Conservation (phyloP, 2,113 vertebrate genomes). For the Tretioscincus oriximinensis region DNA sequence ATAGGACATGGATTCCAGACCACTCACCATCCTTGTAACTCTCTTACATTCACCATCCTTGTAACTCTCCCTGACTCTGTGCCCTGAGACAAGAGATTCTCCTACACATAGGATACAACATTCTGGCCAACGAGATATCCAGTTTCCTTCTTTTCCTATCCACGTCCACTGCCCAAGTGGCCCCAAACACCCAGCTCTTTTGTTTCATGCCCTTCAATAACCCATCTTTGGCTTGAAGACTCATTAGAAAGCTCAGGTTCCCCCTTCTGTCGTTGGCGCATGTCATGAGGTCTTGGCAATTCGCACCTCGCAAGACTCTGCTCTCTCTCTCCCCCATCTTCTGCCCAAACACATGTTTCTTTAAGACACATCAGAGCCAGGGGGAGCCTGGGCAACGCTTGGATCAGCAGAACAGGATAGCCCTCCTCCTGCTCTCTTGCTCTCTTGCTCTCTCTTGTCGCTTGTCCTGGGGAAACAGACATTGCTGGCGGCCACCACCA, state of each 20-base stretch:
- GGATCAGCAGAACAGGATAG: conserved; percentile 37
- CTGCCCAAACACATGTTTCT: conserved; percentile 5
- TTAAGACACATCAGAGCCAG: conserved; percentile 12
- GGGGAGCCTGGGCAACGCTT: neutral
- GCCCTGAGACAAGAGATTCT: neutral
- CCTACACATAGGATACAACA: neutral
- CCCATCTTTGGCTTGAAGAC: neutral
- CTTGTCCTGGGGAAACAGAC: conserved; percentile 8
- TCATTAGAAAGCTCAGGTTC: neutral
- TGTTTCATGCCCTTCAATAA: neutral
- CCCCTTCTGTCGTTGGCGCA: neutral
- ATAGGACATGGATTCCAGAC: too few relatives aligned
- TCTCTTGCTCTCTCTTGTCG: neutral
- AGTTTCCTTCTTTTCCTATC: neutral
- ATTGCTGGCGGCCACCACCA: neutral
- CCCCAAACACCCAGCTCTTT: neutral
- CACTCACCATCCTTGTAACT: too few relatives aligned
- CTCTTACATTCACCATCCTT: too few relatives aligned
- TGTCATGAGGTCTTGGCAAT: conserved; percentile 4
- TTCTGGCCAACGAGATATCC: neutral
- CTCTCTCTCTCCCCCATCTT: conserved; percentile 2
- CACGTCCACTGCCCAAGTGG: neutral
- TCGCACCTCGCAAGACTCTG: conserved; percentile 13
- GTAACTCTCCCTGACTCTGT: neutral
- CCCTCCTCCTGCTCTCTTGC: too few relatives aligned